Conservation (phyloP, 2,113 vertebrate species). For the Psilopsiagon aurifrons region DNA sequence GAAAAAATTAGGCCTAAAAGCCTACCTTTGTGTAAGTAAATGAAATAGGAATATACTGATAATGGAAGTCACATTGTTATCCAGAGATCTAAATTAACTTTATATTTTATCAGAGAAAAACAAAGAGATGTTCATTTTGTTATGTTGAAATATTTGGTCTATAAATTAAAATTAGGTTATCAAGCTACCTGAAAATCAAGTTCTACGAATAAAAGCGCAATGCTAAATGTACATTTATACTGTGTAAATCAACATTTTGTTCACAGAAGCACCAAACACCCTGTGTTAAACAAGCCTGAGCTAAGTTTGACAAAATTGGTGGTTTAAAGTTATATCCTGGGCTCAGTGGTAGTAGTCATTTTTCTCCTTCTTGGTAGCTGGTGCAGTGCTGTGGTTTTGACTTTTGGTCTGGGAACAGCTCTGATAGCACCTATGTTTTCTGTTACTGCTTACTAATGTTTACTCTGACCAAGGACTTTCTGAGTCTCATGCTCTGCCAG, state of each 20-base stretch:
- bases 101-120: neutral
- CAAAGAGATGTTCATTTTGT: neutral
- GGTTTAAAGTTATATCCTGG: neutral
- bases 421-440: too few species aligned
- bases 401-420: too few species aligned
- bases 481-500: too few species aligned
- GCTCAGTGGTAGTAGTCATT: too few species aligned
- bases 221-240: neutral
- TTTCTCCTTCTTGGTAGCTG: too few species aligned
- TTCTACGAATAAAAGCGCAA: neutral
- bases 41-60: neutral
- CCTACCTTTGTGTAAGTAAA: neutral
- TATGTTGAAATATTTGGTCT: neutral
- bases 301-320: neutral
- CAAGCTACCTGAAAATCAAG: neutral
- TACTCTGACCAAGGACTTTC: too few species aligned
- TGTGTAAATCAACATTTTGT: neutral
- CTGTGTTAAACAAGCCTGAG: neutral
- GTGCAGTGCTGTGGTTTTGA: too few species aligned
- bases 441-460: too few species aligned
- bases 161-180: conserved; percentile 35
- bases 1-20: neutral
- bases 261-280: neutral
- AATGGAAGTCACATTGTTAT: neutral
- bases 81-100: conserved; percentile 3